Conservation (phyloP, 2,888 invertebrate species). For the Andrena dorsata region DNA sequence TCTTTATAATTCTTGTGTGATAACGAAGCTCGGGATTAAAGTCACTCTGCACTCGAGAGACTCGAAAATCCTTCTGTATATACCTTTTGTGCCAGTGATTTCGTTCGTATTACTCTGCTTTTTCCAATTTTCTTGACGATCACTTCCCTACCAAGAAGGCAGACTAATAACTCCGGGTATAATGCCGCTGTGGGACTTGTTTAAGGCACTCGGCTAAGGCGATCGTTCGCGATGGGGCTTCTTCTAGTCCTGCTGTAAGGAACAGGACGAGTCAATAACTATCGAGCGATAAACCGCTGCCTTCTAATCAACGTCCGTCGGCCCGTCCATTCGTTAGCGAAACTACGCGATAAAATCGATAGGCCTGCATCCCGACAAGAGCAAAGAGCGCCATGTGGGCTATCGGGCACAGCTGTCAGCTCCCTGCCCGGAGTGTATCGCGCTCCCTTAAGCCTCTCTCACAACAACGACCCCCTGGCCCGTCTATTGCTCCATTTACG, state of each 20-base stretch:
- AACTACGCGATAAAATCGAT: constrained; percentile 80
- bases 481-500: constrained; percentile 6
- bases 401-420: constrained; percentile 81
- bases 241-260: constrained; percentile 2
- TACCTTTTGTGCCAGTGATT: too few relatives aligned
- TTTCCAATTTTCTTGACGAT: background rate
- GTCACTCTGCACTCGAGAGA: too few relatives aligned
- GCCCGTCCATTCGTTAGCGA: constrained; percentile 65
- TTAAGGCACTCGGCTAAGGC: background rate
- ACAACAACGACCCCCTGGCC: constrained; percentile 36
- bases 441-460: constrained; percentile 64
- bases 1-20: background rate
- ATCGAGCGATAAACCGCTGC: constrained; percentile 54
- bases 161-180: constrained; percentile 14
- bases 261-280: constrained; percentile 60
- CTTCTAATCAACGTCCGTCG: constrained; percentile 62
- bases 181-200: background rate
- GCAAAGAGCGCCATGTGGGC: constrained; percentile 80
- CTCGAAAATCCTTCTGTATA: too few relatives aligned
- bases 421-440: constrained; percentile 56
- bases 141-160: background rate
- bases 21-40: too few relatives aligned
- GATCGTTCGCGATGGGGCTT: constrained; percentile 21
- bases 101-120: background rate
- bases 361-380: constrained; percentile 76